phyloP scores from a whole-genome alignment of 2,797 vertebrate species.

The Meriones psammophilus region DNA sequence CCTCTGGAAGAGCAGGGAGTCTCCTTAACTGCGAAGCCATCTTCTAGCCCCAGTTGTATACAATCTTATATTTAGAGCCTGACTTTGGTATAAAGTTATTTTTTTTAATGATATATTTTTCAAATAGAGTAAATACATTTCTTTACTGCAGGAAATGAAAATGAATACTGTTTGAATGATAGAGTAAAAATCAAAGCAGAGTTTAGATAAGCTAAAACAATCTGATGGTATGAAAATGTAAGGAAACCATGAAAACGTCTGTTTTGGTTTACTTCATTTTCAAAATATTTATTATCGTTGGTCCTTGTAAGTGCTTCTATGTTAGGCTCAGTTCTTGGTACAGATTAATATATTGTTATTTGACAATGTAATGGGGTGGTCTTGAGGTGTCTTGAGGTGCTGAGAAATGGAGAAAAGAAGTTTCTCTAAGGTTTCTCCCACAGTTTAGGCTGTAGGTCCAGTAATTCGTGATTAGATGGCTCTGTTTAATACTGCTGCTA shows the following conservation, averaged over 20 bases:
- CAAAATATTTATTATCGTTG: conserved; percentile 52
- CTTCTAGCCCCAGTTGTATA: background rate
- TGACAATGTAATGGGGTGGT: conserved; percentile 35
- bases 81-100: conserved; percentile 48
- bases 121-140: conserved; percentile 65
- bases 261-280: conserved; percentile 48
- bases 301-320: conserved; percentile 10
- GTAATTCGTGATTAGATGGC: conserved; percentile 1
- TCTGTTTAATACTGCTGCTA: conserved; percentile 37
- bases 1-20: background rate
- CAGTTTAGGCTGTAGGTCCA: background rate
- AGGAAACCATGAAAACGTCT: conserved; percentile 39
- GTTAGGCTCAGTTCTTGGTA: conserved; percentile 35
- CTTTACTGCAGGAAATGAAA: conserved; percentile 61
- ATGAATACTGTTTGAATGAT: conserved; percentile 66
- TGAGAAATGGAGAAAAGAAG: conserved; percentile 19
- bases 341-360: conserved; percentile 24
- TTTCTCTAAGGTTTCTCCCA: background rate
- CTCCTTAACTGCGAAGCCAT: background rate
- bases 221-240: conserved; percentile 52
- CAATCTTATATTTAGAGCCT: conserved; percentile 21
- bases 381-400: conserved; percentile 40
- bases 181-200: conserved; percentile 43
- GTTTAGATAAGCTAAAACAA: conserved; percentile 45
- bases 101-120: conserved; percentile 47